Evolutionary conservation across 2,888 invertebrate species (phyloP), one percentile per base, ranked within the genome.

Genomic region (Nycteola revayana): DNA sequence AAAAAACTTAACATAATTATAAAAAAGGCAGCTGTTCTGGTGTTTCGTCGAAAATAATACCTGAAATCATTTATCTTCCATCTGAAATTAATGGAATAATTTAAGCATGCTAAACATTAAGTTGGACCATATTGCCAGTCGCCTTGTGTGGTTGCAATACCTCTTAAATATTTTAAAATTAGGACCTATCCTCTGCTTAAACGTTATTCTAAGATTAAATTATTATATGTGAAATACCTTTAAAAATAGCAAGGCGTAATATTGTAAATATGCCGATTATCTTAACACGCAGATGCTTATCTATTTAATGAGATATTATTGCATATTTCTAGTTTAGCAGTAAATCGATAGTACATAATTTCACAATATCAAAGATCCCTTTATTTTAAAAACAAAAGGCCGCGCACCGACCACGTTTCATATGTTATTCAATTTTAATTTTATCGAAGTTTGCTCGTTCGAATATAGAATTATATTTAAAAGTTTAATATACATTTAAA

Each of bases 381-480:
- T 75, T 70, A 74, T 75, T 79, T 78, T 70, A 64, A 54, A 48
- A 28, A 28, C 29, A 28, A 32, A 22, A 10, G 36, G 52, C 60
- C 61, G 59, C 49, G 60, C 44, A 65, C 68, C 71, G 75, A 79
- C 71, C 80, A 75, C 76, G 66, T 63, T 70, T 80, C 87, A 86
- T 86, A 83, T 88, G 88, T 88, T 88, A 85, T 66, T 59, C 83
- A 78, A 81, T 88, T 86, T 85, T 88, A 87, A 87, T 85, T 88
- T 87, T 87, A 87, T 87, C 77, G 76, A 83, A 86, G 87, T 86
- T 86, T 82, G 86, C 87, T 88, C 87, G 88, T 88, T 87, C 80
- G 75, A 66, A 82, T 86, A 86, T 86, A 86, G 75, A 85, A 80
- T 76, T 86, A 87, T 88, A 87, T 88, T 85, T 80, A 85, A 86